Base-by-base conservation (phyloP, 2,113 vertebrate species). In the Poecile atricapillus region DNA sequence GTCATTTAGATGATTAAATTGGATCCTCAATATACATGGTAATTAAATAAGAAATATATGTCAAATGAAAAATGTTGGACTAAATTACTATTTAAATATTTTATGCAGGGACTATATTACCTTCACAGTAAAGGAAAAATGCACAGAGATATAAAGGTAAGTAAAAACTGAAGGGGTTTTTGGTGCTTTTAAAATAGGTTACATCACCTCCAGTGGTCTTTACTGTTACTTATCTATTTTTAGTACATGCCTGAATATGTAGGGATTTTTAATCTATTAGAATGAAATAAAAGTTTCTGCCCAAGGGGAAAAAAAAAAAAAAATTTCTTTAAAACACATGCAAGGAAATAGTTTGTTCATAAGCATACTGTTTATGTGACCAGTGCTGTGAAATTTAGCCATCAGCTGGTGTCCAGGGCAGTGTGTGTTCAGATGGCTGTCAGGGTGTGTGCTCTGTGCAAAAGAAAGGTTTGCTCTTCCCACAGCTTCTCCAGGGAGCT, bases 81-180 rank as follows among this genome's bases (percentile, higher is more conserved):
- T 96, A 78, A 97, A 90, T 92, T 25, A 37, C 64, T 80, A 5
- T 85, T 41, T 86, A 58, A 92, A 86, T 89, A 70, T 94, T 94
- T 94, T 94, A 70, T 97, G 25, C 90, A 99, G 98, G 98, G 98
- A 69, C 96, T 99, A 10, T 98, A 98, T 96, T 99, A 99, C 83
- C 98, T 99, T 94, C 98, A 99, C 92, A 98, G 97, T 97, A 99
- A 98, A 98, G 98, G 98, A 96, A 99, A 99, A 97, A 99, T 99
- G 98, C 98, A 99, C 97, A 97, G 98, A 97, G 98, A 99, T 89
- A 99, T 99, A 96, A 99, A 99, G 98, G 98, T 99, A 98, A 73
- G 95, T 80, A 44, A 85, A 31, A 87, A 67, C 9, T 17, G 46
- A 64, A 73, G 16, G 24, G 2, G 8, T 33, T 91, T 86, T n/a